These are phyloP conservation scores for Clarias magur DNA, from an alignment of 2,113 vertebrate species.

Conservation along the genomic window DNA sequence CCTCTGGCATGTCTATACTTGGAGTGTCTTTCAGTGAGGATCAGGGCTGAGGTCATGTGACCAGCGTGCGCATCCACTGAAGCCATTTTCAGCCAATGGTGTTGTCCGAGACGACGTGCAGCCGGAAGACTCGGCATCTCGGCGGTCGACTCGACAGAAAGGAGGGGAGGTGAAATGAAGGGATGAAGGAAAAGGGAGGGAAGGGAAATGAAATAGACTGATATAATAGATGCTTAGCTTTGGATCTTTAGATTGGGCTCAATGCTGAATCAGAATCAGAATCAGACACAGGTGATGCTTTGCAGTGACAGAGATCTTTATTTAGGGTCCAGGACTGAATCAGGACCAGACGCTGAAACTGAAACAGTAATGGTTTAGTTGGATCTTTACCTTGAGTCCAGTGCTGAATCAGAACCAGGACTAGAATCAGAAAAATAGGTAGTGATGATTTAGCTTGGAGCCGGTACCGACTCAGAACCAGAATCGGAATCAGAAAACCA, in stretches of 20 bases:
- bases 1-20: conserved; percentile 49
- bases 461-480: too few species aligned
- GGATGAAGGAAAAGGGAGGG: conserved; percentile 33
- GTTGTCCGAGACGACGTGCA: conserved; percentile 65
- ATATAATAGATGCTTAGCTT: conserved; percentile 30
- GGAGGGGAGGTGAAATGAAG: conserved; percentile 54
- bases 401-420: neutral
- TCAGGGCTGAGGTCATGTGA: conserved; percentile 69
- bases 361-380: neutral
- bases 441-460: too few species aligned
- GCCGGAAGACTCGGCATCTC: conserved; percentile 71
- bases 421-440: neutral
- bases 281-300: neutral
- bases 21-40: conserved; percentile 58
- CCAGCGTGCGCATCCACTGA: conserved; percentile 60
- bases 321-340: neutral
- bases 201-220: conserved; percentile 52
- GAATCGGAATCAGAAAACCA: neutral
- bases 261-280: neutral
- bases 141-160: conserved; percentile 63
- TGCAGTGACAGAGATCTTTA: neutral
- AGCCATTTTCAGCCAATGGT: conserved; percentile 71
- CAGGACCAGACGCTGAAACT: neutral
- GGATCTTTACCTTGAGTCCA: neutral
- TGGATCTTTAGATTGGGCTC: neutral